Conservation (phyloP, 2,113 vertebrate species). For the Chloropsis cyanopogon region DNA sequence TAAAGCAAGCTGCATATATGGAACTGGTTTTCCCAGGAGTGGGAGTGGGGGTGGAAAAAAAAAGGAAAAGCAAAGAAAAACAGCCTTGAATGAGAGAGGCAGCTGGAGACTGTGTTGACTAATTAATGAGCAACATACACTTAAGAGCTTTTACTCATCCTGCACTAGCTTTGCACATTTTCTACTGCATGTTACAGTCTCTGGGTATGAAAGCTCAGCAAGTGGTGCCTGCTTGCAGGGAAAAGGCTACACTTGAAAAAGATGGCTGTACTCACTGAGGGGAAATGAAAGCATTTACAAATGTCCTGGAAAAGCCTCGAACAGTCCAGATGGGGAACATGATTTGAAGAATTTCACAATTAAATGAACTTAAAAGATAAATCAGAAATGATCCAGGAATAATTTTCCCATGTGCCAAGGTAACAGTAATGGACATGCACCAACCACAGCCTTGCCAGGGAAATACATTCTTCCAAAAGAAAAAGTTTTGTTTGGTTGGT, state of each 20-base stretch:
- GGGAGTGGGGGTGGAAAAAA: background rate
- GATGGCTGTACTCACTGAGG: background rate
- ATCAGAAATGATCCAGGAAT: background rate
- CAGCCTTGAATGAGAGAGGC: slow-evolving; percentile 57
- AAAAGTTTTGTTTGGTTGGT: background rate
- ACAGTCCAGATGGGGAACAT: background rate
- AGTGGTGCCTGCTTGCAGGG: slow-evolving; percentile 12
- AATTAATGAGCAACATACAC: slow-evolving; percentile 61
- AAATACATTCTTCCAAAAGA: background rate
- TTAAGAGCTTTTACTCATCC: slow-evolving; percentile 54
- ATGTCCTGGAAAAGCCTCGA: background rate
- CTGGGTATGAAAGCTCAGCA: background rate
- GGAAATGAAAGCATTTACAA: background rate
- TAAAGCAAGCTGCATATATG: background rate
- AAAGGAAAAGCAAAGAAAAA: slow-evolving; percentile 2
- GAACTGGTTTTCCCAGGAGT: background rate
- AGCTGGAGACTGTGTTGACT: slow-evolving; percentile 63
- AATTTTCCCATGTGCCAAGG: background rate
- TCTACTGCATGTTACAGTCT: background rate
- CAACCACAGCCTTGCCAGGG: background rate
- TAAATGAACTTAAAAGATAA: background rate
- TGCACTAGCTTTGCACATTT: slow-evolving; percentile 35
- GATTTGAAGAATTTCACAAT: slow-evolving; percentile 2
- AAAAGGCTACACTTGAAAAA: slow-evolving; percentile 24
- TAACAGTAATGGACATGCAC: background rate